Evolutionary conservation across 2,797 vertebrate genomes (phyloP), one percentile per base, ranked within the genome.

Genomic region (Chelonia mydas): DNA sequence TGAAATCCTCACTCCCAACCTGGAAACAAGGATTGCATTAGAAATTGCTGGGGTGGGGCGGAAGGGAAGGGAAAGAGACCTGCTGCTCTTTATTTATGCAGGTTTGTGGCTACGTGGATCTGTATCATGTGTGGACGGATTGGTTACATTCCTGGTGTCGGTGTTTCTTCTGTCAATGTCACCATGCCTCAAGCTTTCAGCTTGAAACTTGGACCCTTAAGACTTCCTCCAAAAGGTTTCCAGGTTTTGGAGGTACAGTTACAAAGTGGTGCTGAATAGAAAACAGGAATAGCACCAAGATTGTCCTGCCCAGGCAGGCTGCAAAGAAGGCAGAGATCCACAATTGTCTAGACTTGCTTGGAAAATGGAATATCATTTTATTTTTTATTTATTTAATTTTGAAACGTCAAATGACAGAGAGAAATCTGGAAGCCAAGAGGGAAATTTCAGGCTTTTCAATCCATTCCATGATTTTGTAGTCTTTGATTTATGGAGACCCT

Each of bases 211-310:
- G 15, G 31, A 16, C 59, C 28, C 12, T 33, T 61, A 61, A 15
- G 11, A 16, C 31, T 61, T 61, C 59, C 59, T 61, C 59, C 59
- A 95, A 94, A 55, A 47, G 85, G 82, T 76, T 55, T 8, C 61
- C 57, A 12, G 23, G 2, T 89, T 91, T 80, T 77, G 81, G 27
- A 72, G 61, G n/a, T 59, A 27, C 7, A 81, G 76, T n/a, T 49
- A 54, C 72, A 79, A 95, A 95, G 90, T 10, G 27, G 31, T 27
- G 76, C 50, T 79, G 49, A 41, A 59, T 41, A 82, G 86, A 78
- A 94, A 93, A 79, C 16, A 57, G 81, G 61, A 57, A 93, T 90
- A 92, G 84, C 76, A 41, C 61, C 47, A 31, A 84, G 79, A 78
- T 33, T 74, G 19, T 76, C 81, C 3, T 45, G 5, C 7, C 74